Evolutionary conservation across 2,797 vertebrate species (phyloP).

Genomic region (Muscicapa striata): DNA sequence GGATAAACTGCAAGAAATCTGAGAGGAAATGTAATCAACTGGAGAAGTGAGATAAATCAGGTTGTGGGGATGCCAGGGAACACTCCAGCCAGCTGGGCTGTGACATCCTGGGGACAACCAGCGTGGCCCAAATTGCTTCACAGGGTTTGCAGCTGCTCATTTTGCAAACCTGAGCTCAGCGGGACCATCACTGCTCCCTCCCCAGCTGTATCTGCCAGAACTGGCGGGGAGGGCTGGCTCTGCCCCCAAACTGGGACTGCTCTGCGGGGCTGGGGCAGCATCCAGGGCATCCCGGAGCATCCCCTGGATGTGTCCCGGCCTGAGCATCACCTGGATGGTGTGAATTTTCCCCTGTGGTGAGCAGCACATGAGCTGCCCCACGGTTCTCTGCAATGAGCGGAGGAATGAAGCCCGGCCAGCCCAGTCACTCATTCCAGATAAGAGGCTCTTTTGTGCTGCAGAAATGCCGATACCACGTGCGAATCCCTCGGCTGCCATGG

Average conservation of each 20-base stretch:
- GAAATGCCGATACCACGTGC: constrained; percentile 32
- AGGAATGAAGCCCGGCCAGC: constrained; percentile 8
- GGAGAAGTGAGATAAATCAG: not conserved
- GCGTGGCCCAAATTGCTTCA: not conserved
- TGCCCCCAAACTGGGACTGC: rapidly evolving
- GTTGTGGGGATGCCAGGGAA: not conserved
- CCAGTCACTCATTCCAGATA: not conserved
- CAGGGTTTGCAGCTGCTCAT: rapidly evolving
- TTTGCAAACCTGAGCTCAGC: not conserved
- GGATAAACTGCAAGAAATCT: not conserved
- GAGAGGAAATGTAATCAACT: not conserved
- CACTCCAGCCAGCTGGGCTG: not conserved
- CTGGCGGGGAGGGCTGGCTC: not conserved
- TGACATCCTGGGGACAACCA: not conserved
- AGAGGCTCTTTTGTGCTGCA: constrained; percentile 49
- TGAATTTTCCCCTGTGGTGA: rapidly evolving
- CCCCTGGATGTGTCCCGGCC: not conserved
- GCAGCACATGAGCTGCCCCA: not conserved
- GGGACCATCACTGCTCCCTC: rapidly evolving
- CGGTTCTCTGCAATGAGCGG: rapidly evolving
- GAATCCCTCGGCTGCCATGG: not conserved
- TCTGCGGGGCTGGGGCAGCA: rapidly evolving
- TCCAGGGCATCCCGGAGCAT: not conserved
- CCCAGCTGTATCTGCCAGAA: not conserved
- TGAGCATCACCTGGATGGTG: rapidly evolving